Conservation (phyloP, 2,797 vertebrate genomes). For the Sebastolobus altivelis region DNA sequence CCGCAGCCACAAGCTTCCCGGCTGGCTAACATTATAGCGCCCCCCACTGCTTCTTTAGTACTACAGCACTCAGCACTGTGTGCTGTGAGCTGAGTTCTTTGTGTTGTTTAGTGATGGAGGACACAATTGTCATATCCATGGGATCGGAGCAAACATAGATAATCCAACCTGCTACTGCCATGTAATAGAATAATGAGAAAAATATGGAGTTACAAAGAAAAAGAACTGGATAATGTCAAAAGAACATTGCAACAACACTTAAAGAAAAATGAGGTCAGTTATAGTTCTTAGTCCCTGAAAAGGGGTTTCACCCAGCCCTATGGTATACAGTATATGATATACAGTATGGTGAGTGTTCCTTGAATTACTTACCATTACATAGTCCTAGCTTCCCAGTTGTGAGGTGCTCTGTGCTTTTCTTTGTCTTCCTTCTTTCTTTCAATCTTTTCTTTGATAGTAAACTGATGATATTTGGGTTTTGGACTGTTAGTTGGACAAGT, state of each 20-base stretch:
- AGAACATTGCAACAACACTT: background rate
- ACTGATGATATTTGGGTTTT: background rate
- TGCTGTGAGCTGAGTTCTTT: background rate
- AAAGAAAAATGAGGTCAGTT: background rate
- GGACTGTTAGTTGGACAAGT: background rate
- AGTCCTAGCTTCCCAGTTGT: background rate
- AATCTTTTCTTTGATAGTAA: background rate
- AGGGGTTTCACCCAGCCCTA: background rate
- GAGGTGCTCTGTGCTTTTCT: background rate
- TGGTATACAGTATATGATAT: background rate
- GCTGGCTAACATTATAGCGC: conserved; percentile 40
- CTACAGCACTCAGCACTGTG: conserved; percentile 16
- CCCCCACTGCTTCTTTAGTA: conserved; percentile 30
- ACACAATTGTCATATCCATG: background rate
- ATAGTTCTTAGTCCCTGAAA: background rate
- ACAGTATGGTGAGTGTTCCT: background rate
- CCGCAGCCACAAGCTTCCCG: background rate
- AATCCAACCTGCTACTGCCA: background rate
- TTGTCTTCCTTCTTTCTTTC: background rate
- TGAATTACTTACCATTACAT: background rate
- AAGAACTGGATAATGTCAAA: background rate
- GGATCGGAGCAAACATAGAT: background rate
- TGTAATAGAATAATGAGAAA: background rate
- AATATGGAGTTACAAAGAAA: background rate
- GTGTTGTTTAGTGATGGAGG: background rate